phyloP scores from a whole-genome alignment of 1,140 invertebrate species.

The Drosophila rhopaloa region DNA sequence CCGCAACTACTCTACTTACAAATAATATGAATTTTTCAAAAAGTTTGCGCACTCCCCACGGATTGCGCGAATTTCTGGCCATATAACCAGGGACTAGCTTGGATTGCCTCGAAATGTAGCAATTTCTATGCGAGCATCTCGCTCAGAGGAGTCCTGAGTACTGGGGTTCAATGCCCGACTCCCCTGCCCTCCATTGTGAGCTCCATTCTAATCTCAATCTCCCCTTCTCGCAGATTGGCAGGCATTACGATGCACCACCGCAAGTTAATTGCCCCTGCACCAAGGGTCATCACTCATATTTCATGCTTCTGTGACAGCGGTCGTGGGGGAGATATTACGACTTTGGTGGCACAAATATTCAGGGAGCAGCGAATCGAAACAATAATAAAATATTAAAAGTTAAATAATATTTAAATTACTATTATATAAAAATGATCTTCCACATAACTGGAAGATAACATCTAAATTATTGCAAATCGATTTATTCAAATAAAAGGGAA shows the following conservation, averaged over 20 bases:
- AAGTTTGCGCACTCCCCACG: conserved; percentile 62
- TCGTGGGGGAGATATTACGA: not conserved
- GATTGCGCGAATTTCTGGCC: conserved; percentile 47
- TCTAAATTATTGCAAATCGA: no score
- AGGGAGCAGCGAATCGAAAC: not conserved
- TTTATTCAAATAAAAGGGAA: no score
- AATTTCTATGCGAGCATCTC: conserved; percentile 65
- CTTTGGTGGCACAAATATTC: not conserved
- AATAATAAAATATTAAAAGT: not conserved
- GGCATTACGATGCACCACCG: conserved; percentile 40
- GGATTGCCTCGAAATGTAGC: conserved; percentile 52
- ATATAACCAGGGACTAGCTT: conserved; percentile 47
- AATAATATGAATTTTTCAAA: conserved; percentile 72
- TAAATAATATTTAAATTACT: not conserved
- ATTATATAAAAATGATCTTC: not conserved
- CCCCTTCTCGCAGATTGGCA: conserved; percentile 23
- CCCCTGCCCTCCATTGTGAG: not conserved
- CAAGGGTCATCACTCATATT: conserved; percentile 59
- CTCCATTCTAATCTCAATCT: conserved; percentile 43
- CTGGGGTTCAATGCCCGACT: conserved; percentile 63
- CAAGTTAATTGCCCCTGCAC: conserved; percentile 59
- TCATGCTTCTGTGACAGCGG: conserved; percentile 13
- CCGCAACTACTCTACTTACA: conserved; percentile 62
- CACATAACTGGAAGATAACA: no score
- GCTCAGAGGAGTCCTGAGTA: conserved; percentile 11